These are phyloP conservation scores for Drosophila tani DNA, from an alignment of 1,140 invertebrate genomes.

Conservation along the genomic window DNA sequence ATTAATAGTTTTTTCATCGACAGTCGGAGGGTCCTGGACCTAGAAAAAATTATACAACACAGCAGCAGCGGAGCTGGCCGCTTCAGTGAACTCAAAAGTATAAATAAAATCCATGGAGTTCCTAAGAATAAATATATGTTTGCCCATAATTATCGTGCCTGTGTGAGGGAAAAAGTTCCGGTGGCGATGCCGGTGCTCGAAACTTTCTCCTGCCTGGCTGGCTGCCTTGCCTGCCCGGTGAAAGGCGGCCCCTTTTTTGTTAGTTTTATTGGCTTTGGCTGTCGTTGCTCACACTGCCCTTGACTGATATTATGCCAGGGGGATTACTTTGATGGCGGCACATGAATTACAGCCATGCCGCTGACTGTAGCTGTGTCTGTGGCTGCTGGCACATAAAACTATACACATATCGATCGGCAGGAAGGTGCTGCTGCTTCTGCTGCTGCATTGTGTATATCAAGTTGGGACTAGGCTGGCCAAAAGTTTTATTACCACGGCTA, in stretches of 20 bases:
- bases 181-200: conserved; percentile 4
- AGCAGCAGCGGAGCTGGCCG: conserved; percentile 7
- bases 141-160: conserved; percentile 41
- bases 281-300: conserved; percentile 51
- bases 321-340: conserved; percentile 63
- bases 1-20: conserved; percentile 61
- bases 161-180: conserved; percentile 19
- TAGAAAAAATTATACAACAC: conserved; percentile 32
- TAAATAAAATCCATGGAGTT: conserved; percentile 39
- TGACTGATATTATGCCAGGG: conserved; percentile 59
- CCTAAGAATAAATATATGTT: conserved; percentile 25
- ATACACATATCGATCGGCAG: conserved; percentile 43
- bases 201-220: conserved; percentile 24
- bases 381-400: conserved; percentile 42
- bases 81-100: conserved; percentile 44
- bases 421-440: conserved; percentile 24
- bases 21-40: conserved; percentile 16
- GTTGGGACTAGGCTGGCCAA: conserved; percentile 46
- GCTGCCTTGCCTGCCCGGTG: background rate
- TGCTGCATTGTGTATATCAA: conserved; percentile 27
- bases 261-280: conserved; percentile 51
- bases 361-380: conserved; percentile 10
- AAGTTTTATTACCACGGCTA: conserved; percentile 63
- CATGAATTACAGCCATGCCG: conserved; percentile 51
- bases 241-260: conserved; percentile 20